phyloP scores from a whole-genome alignment of 2,797 vertebrate genomes.

The Loriculus beryllinus region DNA sequence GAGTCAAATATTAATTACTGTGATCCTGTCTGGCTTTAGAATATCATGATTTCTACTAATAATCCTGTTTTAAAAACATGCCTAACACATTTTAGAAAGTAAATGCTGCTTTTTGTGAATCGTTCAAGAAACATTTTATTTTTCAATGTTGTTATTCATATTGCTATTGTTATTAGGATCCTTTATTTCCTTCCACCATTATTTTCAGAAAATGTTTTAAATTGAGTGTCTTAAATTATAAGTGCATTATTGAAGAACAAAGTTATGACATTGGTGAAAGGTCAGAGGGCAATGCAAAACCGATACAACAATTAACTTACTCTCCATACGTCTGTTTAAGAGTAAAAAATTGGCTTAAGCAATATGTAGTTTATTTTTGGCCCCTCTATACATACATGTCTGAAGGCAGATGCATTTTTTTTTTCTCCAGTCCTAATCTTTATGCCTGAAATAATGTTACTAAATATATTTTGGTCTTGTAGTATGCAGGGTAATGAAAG shows the following conservation, averaged over 20 bases:
- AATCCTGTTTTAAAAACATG: not conserved
- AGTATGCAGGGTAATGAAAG: not conserved
- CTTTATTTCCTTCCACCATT: not conserved
- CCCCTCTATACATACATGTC: not conserved
- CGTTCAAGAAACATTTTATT: not conserved
- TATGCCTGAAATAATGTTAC: not conserved
- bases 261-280: not conserved
- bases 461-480: not conserved
- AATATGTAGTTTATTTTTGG: not conserved
- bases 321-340: not conserved
- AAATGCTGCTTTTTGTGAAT: not conserved
- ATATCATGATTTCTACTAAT: not conserved
- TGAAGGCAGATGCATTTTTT: not conserved
- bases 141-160: not conserved
- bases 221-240: not conserved
- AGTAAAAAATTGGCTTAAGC: not conserved
- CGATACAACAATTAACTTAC: not conserved
- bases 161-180: not conserved
- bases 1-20: not conserved
- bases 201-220: not conserved
- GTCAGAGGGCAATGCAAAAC: not conserved
- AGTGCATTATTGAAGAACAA: not conserved
- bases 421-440: not conserved
- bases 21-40: not conserved
- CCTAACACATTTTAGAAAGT: not conserved